Conservation (phyloP, 2,888 invertebrate genomes). For the Tinea trinotella region DNA sequence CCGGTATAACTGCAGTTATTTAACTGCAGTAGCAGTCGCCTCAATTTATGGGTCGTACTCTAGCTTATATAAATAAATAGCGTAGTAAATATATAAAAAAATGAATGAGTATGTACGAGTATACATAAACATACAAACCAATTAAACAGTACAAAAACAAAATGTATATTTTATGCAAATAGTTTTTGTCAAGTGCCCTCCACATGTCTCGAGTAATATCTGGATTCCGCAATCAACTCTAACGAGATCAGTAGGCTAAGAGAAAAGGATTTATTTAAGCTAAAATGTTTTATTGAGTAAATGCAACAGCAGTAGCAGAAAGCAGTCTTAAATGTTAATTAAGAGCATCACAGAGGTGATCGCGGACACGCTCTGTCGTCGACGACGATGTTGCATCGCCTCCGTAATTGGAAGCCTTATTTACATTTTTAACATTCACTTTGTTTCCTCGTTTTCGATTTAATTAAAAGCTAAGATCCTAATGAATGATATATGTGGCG, state of each 20-base stretch:
- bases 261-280: constrained; percentile 37
- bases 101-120: no score
- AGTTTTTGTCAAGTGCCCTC: background rate
- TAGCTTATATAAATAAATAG: no score
- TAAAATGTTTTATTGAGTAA: constrained; percentile 30
- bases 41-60: no score
- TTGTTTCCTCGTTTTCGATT: constrained; percentile 28
- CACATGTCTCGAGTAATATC: background rate
- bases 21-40: no score
- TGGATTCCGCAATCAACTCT: background rate
- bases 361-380: constrained; percentile 37
- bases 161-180: constrained; percentile 8
- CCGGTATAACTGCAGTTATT: no score
- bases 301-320: constrained; percentile 51
- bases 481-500: constrained; percentile 8
- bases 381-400: constrained; percentile 31
- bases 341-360: constrained; percentile 56
- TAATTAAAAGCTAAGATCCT: constrained; percentile 31
- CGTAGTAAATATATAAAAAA: no score
- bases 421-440: constrained; percentile 40
- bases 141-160: background rate
- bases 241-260: constrained; percentile 46
- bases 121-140: background rate
- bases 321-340: constrained; percentile 50
- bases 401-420: constrained; percentile 50